A percentile compares a stretch with the other conserved stretches of the same genome.
These are phyloP conservation scores for Nemurella pictetii DNA, from an alignment of 2,888 invertebrate species.

Conservation along the genomic window DNA sequence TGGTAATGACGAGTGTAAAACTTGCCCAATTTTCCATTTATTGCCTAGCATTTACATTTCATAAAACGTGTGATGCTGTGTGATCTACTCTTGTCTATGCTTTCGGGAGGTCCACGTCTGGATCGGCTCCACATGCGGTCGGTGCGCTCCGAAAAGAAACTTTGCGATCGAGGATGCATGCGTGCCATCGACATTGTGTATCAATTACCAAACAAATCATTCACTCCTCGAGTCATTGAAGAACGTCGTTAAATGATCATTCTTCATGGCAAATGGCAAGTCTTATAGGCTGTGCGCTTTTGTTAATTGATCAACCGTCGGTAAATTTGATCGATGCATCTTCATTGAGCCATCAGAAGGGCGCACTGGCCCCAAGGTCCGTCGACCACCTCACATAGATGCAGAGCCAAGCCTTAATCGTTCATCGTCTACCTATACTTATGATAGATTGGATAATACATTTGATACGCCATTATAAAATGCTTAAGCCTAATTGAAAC, in stretches of 20 bases:
- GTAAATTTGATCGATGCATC: background rate
- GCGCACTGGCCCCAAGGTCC: background rate
- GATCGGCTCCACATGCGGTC: background rate
- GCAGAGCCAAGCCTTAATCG: background rate
- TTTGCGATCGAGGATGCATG: background rate
- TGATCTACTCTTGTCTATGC: too few species aligned
- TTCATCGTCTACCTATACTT: constrained; percentile 10
- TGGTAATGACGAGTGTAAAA: background rate
- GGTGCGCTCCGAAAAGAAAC: too few species aligned
- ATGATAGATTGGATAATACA: constrained; percentile 5
- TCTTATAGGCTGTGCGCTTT: background rate
- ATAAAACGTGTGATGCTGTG: background rate
- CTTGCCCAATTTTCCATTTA: background rate
- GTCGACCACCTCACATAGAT: background rate
- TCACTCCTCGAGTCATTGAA: background rate
- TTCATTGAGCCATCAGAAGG: background rate
- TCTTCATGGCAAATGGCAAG: background rate
- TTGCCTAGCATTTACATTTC: background rate
- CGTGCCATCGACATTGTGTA: background rate
- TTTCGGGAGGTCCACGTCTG: background rate
- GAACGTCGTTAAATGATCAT: too few species aligned
- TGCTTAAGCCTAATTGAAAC: constrained; percentile 1
- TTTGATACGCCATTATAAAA: constrained; percentile 6
- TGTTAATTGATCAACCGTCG: background rate
- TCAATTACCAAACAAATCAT: background rate